Conservation (phyloP, 2,113 vertebrate genomes). For the Pygoscelis adeliae region DNA sequence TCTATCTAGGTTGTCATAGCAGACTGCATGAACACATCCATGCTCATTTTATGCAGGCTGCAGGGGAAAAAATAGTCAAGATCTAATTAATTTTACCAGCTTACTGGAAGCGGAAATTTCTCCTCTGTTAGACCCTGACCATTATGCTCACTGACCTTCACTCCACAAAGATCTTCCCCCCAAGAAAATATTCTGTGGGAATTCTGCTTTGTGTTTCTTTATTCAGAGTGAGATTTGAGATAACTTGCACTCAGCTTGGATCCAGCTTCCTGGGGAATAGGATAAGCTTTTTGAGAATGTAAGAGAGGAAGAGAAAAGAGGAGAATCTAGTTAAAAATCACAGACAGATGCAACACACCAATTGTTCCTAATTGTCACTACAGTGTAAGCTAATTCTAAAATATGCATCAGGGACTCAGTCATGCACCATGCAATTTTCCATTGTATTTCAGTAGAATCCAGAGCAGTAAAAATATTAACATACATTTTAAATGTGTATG, state of each 20-base stretch:
- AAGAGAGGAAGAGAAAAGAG: background rate
- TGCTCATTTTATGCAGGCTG: background rate
- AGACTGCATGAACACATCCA: background rate
- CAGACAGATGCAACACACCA: background rate
- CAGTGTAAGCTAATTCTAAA: background rate
- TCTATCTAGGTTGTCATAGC: background rate
- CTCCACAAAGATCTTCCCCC: background rate
- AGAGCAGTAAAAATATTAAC: background rate
- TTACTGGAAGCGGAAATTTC: background rate
- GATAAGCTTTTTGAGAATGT: background rate
- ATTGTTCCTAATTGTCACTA: fast-evolving
- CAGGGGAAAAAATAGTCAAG: background rate
- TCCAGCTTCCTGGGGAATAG: background rate
- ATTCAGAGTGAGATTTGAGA: background rate
- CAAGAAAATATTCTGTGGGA: background rate
- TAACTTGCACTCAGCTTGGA: background rate
- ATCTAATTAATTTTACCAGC: slow-evolving; percentile 18
- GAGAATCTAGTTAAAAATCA: background rate
- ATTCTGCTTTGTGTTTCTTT: background rate
- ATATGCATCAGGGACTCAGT: background rate
- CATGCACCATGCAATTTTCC: background rate
- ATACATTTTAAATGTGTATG: background rate
- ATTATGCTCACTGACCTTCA: background rate
- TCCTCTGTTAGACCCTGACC: background rate
- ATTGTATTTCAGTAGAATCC: background rate